A percentile compares a stretch with the other conserved stretches of the same genome.
phyloP scores from a whole-genome alignment of 1,140 invertebrate genomes.

The Dinothrombium tinctorium region DNA sequence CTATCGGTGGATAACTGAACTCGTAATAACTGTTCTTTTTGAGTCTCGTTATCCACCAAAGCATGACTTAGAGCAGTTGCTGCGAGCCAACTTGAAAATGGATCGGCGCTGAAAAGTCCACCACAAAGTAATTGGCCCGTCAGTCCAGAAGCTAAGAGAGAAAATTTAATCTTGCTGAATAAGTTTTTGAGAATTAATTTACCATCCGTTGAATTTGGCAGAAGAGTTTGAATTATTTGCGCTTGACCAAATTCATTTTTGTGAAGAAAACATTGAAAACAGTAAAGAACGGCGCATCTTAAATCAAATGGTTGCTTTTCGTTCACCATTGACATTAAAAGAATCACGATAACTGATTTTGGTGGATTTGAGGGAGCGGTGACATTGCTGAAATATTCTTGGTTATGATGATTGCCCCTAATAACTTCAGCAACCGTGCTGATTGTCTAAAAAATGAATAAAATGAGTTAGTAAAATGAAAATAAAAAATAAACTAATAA shows the following conservation, averaged over 20 bases:
- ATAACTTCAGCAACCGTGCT: constrained; percentile 85
- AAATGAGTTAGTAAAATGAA: not conserved
- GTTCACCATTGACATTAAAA: constrained; percentile 96
- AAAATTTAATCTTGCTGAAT: no score
- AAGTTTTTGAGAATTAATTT: no score
- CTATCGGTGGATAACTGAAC: constrained; percentile 69
- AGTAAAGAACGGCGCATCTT: constrained; percentile 83
- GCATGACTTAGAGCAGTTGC: constrained; percentile 69
- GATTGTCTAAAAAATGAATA: constrained; percentile 37
- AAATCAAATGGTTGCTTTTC: constrained; percentile 84
- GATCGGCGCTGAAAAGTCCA: constrained; percentile 68
- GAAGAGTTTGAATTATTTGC: constrained; percentile 63
- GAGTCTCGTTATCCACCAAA: constrained; percentile 59
- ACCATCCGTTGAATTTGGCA: no score
- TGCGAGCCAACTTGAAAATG: constrained; percentile 92
- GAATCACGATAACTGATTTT: constrained; percentile 66
- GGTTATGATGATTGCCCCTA: constrained; percentile 64
- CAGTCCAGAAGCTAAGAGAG: constrained; percentile 9
- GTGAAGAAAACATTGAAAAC: constrained; percentile 84
- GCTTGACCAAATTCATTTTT: constrained; percentile 74
- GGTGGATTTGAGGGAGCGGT: constrained; percentile 75
- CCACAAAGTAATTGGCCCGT: constrained; percentile 77
- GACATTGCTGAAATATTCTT: constrained; percentile 73
- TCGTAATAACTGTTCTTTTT: constrained; percentile 76
- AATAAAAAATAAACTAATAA: constrained; percentile 1